These are phyloP conservation scores for Chiloscyllium plagiosum DNA, from an alignment of 2,113 vertebrate genomes.

Conservation along the genomic window DNA sequence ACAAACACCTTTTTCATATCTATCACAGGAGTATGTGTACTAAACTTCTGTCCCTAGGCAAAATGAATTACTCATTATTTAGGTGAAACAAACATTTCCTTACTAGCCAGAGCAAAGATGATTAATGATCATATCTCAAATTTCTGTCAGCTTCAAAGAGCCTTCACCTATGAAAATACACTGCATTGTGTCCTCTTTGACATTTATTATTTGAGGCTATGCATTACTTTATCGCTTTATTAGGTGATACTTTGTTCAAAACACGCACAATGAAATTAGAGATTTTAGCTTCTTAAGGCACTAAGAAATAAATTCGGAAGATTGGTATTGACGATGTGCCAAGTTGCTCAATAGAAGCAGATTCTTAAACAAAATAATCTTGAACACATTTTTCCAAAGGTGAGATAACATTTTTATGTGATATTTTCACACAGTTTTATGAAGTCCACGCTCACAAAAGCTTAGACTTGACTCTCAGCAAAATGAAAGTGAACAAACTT, in stretches of 20 bases:
- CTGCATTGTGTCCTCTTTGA: neutral
- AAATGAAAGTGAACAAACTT: neutral
- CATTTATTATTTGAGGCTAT: neutral
- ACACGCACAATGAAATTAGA: neutral
- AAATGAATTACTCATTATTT: constrained; percentile 12
- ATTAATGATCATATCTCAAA: constrained; percentile 31
- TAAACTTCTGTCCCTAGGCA: constrained; percentile 10
- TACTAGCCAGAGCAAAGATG: neutral
- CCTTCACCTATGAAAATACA: neutral
- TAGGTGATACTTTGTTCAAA: neutral
- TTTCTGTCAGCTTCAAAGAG: constrained; percentile 1
- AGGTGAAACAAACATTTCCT: constrained; percentile 5
- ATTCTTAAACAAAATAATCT: neutral
- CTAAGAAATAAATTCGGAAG: neutral
- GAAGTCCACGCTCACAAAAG: neutral
- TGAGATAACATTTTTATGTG: neutral
- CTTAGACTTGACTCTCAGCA: too few species aligned
- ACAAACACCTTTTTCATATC: constrained; percentile 25
- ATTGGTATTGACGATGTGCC: neutral
- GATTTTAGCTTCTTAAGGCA: neutral
- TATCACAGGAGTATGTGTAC: neutral
- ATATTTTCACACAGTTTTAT: neutral
- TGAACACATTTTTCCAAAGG: neutral
- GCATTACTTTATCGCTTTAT: neutral
- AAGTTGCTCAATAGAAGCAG: neutral